These are phyloP conservation scores for Sphaerolaimus hirsutus DNA, from an alignment of 2,888 invertebrate species.

Conservation along the genomic window DNA sequence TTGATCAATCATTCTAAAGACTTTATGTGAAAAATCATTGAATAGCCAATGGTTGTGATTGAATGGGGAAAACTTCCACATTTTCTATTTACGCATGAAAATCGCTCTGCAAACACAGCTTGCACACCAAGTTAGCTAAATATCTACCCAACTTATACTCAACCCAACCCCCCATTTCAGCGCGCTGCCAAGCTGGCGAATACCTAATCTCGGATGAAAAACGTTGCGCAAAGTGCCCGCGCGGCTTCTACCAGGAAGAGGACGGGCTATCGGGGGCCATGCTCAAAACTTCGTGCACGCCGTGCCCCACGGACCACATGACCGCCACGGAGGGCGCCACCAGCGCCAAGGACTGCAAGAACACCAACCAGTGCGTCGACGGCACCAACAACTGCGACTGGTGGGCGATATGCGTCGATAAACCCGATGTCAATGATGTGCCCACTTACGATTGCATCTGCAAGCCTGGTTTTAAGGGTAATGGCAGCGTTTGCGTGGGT, in stretches of 20 bases:
- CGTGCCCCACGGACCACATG: constrained; percentile 74
- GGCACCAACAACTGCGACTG: constrained; percentile 11
- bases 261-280: too few species aligned
- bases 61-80: too few species aligned
- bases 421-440: constrained; percentile 21
- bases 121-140: too few species aligned
- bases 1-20: too few species aligned
- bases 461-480: constrained; percentile 67
- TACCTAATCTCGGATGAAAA: constrained; percentile 60
- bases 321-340: too few species aligned
- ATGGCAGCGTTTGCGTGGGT: constrained; percentile 22
- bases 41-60: too few species aligned
- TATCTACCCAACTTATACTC: too few species aligned
- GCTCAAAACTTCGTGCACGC: constrained; percentile 61
- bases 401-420: constrained; percentile 22
- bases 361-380: not conserved
- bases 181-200: constrained; percentile 55
- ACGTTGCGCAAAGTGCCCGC: constrained; percentile 69
- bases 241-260: constrained; percentile 74
- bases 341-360: not conserved
- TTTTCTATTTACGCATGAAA: too few species aligned
- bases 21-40: too few species aligned
- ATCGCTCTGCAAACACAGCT: too few species aligned
- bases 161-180: too few species aligned
- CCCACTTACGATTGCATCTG: constrained; percentile 51